phyloP scores from a whole-genome alignment of 2,888 invertebrate genomes.

The Temnothorax unifasciatus region DNA sequence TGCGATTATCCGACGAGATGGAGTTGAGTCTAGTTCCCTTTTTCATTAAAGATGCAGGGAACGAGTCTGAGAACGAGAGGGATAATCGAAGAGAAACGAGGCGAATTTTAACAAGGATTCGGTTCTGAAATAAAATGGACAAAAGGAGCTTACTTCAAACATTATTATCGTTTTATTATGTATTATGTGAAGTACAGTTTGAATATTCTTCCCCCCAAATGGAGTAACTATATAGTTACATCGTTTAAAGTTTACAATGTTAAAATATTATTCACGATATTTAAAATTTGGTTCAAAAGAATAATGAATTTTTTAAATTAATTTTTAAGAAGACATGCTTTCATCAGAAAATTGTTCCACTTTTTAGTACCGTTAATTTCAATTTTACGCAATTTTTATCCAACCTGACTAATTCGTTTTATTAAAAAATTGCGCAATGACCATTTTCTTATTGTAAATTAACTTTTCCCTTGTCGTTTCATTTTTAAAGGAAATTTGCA shows the following conservation, averaged over 20 bases:
- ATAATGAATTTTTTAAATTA: neutral
- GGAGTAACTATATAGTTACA: neutral
- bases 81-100: neutral
- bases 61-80: neutral
- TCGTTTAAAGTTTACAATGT: neutral
- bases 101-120: neutral
- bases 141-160: neutral
- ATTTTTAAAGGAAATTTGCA: constrained; percentile 18
- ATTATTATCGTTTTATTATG: neutral
- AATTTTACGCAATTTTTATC: neutral
- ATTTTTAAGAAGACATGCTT: neutral
- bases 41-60: neutral
- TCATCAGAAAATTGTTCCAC: neutral
- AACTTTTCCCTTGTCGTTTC: neutral
- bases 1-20: constrained; percentile 6
- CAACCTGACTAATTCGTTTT: neutral
- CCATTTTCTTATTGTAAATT: neutral
- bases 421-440: neutral
- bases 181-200: neutral
- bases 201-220: neutral
- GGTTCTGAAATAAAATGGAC: neutral
- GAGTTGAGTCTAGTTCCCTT: neutral
- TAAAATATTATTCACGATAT: neutral
- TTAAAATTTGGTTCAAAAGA: neutral
- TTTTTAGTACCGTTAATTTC: neutral